A percentile compares a stretch with the other conserved stretches of the same genome.
These are phyloP conservation scores for Aphelinus atriplicis DNA, from an alignment of 1,140 invertebrate species.

Conservation along the genomic window DNA sequence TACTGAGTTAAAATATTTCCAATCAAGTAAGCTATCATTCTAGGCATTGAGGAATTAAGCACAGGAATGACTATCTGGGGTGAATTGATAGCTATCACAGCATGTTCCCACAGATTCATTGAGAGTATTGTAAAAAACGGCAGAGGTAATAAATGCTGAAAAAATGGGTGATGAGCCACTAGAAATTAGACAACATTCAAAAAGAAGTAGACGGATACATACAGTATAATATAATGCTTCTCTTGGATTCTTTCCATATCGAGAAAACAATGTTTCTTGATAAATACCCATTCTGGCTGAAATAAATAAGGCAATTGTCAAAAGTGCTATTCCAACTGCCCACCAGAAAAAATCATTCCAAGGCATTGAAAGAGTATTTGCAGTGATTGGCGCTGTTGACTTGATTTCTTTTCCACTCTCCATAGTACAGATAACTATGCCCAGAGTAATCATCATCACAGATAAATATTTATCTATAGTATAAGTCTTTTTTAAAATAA, in stretches of 20 bases:
- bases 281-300: constrained; percentile 97
- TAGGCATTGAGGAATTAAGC: constrained; percentile 72
- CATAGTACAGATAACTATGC: constrained; percentile 92
- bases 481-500: constrained; percentile 89
- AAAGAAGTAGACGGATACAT: constrained; percentile 44
- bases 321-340: constrained; percentile 82
- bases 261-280: constrained; percentile 89
- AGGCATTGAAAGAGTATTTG: constrained; percentile 50
- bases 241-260: constrained; percentile 91
- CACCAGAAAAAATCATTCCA: constrained; percentile 82
- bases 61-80: constrained; percentile 64
- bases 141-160: constrained; percentile 85
- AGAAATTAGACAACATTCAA: neutral
- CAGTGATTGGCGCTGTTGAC: constrained; percentile 49
- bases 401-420: constrained; percentile 81
- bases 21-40: constrained; percentile 81
- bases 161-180: constrained; percentile 43
- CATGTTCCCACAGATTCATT: constrained; percentile 80
- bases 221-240: constrained; percentile 95
- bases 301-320: constrained; percentile 90
- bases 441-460: constrained; percentile 90
- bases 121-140: constrained; percentile 84
- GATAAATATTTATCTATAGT: constrained; percentile 88
- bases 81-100: constrained; percentile 70
- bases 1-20: constrained; percentile 94